Conservation (phyloP, 2,797 vertebrate species). For the Eidolon dupreanum region DNA sequence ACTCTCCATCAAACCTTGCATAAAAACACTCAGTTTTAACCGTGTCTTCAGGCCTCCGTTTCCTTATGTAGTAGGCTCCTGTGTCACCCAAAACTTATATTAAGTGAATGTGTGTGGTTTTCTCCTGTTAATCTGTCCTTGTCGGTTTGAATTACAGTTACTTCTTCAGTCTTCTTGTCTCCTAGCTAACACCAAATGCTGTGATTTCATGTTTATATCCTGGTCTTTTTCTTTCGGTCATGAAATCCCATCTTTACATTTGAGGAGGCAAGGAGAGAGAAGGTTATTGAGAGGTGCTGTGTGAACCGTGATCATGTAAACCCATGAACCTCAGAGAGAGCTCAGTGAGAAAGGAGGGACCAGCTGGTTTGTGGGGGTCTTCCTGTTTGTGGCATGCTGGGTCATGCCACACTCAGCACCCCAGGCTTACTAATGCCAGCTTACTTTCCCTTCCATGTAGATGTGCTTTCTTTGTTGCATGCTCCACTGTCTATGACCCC, state of each 20-base stretch:
- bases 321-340: not conserved
- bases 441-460: not conserved
- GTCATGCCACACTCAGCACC: fast-evolving
- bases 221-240: not conserved
- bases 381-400: not conserved
- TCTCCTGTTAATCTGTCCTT: not conserved
- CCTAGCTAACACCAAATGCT: not conserved
- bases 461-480: not conserved
- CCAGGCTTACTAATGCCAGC: not conserved
- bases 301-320: not conserved
- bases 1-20: not conserved
- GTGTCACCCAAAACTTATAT: not conserved
- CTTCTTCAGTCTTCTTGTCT: not conserved
- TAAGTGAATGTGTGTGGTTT: not conserved
- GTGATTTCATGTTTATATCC: not conserved
- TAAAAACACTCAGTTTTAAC: not conserved
- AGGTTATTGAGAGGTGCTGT: not conserved
- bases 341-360: not conserved
- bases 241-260: not conserved
- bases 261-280: not conserved
- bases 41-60: not conserved
- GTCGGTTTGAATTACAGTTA: not conserved
- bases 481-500: not conserved
- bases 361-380: fast-evolving
- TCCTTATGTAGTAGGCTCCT: not conserved